Evolutionary conservation across 2,888 invertebrate genomes (phyloP), one percentile per base, ranked within the genome.

Genomic region (Drosophila multiciliata): DNA sequence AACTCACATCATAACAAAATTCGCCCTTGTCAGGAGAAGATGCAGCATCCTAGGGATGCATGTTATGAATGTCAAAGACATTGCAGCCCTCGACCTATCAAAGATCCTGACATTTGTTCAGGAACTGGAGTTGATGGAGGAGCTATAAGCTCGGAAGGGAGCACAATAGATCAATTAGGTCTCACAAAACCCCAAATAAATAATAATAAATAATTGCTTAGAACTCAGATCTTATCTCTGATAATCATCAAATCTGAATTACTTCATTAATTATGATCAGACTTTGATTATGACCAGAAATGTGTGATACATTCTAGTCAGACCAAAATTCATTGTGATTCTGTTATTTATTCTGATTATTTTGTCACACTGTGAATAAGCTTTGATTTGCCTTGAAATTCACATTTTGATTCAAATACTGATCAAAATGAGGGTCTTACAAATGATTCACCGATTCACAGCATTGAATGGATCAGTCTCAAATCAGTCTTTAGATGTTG

Each of bases 371-470:
- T 7, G 6, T 6, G 20, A 42, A 20, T 42, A 15, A 15, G 7
- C 1, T 20, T 20, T 45, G 12, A 42, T 11, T 20, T 42, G 20
- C 45, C 12, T 12, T 45, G 45, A 45, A 7, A 45, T 15, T 45
- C 45, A 23, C 45, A 23, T 7, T 1, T 8, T 45, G 23, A 45
- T 23, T 23, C 45, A 8, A 3, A 23, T 23, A 23, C 4, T 45
- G 45, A 23, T 8, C 45, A 8, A 20, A 45, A 2, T 45, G 23
- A 45, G 26, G 12, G n/a, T 26, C 26, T n/a, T 55, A 17, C 12
- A 26, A 54, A 23, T 52, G 62, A 71, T 62, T 71, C 45, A 23
- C 15, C 26, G 40, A 71, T 71, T 75, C 77, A 66, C 66, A 66
- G 48, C 53, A 58, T 23, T n/a, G 62, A 23, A 55, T 65, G 54